Conservation (phyloP, 1,140 invertebrate genomes). For the Eriosoma lanigerum region DNA sequence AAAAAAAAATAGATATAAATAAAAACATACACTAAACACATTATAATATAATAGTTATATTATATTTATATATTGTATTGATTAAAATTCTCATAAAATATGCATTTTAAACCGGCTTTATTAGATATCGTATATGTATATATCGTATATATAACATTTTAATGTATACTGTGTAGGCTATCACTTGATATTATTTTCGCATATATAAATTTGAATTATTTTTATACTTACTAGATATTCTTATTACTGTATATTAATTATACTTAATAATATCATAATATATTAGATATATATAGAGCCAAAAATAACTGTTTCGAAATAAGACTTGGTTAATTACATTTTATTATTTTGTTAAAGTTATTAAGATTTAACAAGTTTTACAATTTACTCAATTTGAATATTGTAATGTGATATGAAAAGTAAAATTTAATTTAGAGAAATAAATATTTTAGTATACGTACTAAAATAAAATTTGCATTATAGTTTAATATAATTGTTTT, state of each 20-base stretch:
- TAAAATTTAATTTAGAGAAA: too few relatives aligned
- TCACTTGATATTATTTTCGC: not conserved
- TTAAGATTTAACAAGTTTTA: not conserved
- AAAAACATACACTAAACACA: too few relatives aligned
- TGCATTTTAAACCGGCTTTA: slow-evolving; percentile 31
- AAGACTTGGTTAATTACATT: not conserved
- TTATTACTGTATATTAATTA: not conserved
- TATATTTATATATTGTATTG: not conserved
- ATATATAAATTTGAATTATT: not conserved
- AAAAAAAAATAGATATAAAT: too few relatives aligned
- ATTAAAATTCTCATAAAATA: slow-evolving; percentile 18
- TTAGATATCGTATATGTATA: not conserved
- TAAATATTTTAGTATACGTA: too few relatives aligned
- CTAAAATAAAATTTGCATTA: too few relatives aligned
- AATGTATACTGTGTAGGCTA: slow-evolving; percentile 19
- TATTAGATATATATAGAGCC: not conserved
- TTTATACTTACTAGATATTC: not conserved
- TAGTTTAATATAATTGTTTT: too few relatives aligned
- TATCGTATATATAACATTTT: too few relatives aligned
- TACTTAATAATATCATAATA: not conserved
- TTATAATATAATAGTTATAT: too few relatives aligned
- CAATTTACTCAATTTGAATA: not conserved
- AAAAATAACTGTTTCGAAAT: not conserved
- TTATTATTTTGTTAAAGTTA: not conserved
- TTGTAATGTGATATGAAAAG: not conserved